Conservation (phyloP, 2,113 vertebrate species). For the Ascaphus truei region DNA sequence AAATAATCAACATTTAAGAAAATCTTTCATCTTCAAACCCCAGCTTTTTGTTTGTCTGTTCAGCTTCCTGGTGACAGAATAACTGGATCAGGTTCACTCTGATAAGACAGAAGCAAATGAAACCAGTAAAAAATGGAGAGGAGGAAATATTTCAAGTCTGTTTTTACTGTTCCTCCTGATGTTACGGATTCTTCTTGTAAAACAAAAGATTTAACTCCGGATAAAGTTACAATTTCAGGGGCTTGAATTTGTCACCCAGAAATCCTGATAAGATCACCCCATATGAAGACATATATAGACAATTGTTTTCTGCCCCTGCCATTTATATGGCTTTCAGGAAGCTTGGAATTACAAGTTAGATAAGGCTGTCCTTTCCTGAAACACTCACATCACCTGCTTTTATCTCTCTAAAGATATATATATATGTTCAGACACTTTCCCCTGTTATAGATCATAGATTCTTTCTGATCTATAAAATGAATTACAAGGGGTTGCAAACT, state of each 20-base stretch:
- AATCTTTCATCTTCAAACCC: too few species aligned
- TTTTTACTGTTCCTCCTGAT: not conserved
- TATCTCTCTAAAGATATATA: constrained; percentile 29
- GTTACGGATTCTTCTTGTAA: constrained; percentile 19
- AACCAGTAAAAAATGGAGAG: not conserved
- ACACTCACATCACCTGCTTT: constrained; percentile 27
- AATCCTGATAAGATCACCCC: constrained; percentile 55
- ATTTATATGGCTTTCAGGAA: constrained; percentile 51
- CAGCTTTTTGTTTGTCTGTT: too few species aligned
- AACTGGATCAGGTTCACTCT: not conserved
- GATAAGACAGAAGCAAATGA: not conserved
- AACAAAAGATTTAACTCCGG: constrained; percentile 28
- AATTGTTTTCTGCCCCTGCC: constrained; percentile 53
- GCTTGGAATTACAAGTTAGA: constrained; percentile 47
- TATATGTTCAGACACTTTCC: not conserved
- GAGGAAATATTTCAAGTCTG: constrained; percentile 1
- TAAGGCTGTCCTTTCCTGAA: not conserved
- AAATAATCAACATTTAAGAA: too few species aligned
- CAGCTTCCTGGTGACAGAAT: not conserved
- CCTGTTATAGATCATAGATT: not conserved
- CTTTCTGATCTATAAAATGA: not conserved
- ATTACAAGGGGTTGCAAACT: not conserved
- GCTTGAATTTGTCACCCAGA: constrained; percentile 52
- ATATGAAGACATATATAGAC: constrained; percentile 50
- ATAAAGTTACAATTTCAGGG: constrained; percentile 50